Evolutionary conservation across 1,140 invertebrate genomes (phyloP).

Genomic region (Periplaneta americana): DNA sequence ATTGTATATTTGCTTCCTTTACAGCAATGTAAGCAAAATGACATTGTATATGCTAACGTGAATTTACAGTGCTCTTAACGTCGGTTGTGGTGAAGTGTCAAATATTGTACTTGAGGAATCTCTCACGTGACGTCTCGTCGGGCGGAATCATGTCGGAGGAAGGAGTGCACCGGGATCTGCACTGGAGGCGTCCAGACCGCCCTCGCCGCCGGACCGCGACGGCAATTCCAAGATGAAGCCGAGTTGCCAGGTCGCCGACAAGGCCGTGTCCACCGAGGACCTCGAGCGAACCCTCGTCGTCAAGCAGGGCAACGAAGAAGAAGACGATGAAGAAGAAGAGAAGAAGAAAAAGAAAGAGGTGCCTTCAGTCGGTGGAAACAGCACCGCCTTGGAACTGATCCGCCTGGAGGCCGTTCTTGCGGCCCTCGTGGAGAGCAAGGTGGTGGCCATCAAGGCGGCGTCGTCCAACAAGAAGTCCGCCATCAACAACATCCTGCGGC

Average conservation of each 20-base stretch:
- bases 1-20: too few species aligned
- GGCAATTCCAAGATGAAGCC: conserved; percentile 31
- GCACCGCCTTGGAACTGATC: conserved; percentile 40
- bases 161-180: not conserved
- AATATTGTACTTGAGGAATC: too few species aligned
- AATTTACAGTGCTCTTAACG: too few species aligned
- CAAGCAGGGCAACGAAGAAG: conserved; percentile 17
- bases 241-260: conserved; percentile 52
- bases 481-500: not conserved
- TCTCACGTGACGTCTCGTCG: too few species aligned
- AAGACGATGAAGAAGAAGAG: not conserved
- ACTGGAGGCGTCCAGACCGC: not conserved
- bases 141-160: not conserved
- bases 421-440: conserved; percentile 58
- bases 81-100: too few species aligned
- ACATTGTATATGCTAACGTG: too few species aligned
- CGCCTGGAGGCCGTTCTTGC: conserved; percentile 58
- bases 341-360: not conserved
- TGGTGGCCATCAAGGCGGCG: conserved; percentile 20
- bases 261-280: conserved; percentile 63
- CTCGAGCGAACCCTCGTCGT: conserved; percentile 27
- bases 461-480: not conserved
- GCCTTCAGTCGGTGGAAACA: not conserved
- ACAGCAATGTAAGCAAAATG: too few species aligned
- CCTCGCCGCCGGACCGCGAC: not conserved